phyloP scores from a whole-genome alignment of 2,888 invertebrate species.

The Agrochola lota region DNA sequence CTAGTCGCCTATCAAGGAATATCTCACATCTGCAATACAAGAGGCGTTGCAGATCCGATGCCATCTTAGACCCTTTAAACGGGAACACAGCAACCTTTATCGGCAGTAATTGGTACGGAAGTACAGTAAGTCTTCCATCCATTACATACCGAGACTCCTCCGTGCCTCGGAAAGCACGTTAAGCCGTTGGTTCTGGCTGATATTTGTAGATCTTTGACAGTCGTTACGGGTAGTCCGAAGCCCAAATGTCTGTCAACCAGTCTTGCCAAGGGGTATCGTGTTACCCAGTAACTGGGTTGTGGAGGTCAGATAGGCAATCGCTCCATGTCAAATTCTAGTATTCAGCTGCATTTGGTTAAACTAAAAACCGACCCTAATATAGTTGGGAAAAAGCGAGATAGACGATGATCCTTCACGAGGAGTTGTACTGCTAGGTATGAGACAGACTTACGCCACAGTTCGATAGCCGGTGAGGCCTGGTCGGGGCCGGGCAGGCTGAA shows the following conservation, averaged over 20 bases:
- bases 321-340: not conserved
- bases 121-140: not conserved
- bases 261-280: not conserved
- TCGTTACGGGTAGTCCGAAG: not conserved
- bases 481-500: slow-evolving; percentile 83
- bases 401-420: not conserved
- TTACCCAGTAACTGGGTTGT: not conserved
- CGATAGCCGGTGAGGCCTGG: slow-evolving; percentile 80
- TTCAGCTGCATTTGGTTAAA: not conserved
- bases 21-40: not conserved
- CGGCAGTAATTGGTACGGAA: not conserved
- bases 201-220: not conserved
- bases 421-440: not conserved
- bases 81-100: not conserved
- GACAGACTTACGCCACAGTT: slow-evolving; percentile 83
- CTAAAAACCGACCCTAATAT: not conserved
- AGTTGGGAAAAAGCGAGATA: not conserved
- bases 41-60: not conserved
- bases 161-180: not conserved
- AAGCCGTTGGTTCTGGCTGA: not conserved
- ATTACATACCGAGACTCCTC: too few species aligned
- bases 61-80: too few species aligned
- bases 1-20: not conserved
- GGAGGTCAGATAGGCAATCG: not conserved
- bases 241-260: not conserved